These are phyloP conservation scores for Psettodes erumei DNA, from an alignment of 2,113 vertebrate species.

Conservation along the genomic window DNA sequence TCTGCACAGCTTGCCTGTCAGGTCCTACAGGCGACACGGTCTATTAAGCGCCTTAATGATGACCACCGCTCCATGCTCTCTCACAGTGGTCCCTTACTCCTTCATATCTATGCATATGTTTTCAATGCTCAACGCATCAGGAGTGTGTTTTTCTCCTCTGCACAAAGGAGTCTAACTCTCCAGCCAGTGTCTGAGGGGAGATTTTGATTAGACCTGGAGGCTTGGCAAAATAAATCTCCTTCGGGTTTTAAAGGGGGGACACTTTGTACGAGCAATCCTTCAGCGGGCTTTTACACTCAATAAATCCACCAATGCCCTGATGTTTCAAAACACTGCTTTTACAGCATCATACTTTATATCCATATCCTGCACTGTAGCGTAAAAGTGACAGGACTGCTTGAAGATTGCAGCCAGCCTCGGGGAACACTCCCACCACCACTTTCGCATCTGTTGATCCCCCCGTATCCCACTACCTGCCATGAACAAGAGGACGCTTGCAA, in stretches of 20 bases:
- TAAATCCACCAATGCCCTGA: slow-evolving; percentile 62
- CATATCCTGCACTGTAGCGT: slow-evolving; percentile 47
- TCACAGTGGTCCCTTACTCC: slow-evolving; percentile 38
- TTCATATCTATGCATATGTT: slow-evolving; percentile 22
- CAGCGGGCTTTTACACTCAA: slow-evolving; percentile 66
- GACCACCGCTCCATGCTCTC: slow-evolving; percentile 62
- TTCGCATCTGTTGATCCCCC: slow-evolving; percentile 67
- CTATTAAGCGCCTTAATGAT: slow-evolving; percentile 84
- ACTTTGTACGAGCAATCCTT: slow-evolving; percentile 63
- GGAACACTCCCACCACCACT: slow-evolving; percentile 58
- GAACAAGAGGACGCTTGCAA: slow-evolving; percentile 61
- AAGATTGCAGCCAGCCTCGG: slow-evolving; percentile 64
- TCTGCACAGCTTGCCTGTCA: slow-evolving; percentile 65
- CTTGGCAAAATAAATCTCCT: slow-evolving; percentile 64
- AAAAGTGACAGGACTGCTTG: slow-evolving; percentile 63
- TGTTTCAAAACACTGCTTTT: slow-evolving; percentile 72
- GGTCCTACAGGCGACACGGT: slow-evolving; percentile 72
- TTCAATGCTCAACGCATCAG: slow-evolving; percentile 10
- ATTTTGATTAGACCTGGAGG: slow-evolving; percentile 54
- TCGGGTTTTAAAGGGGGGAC: slow-evolving; percentile 64
- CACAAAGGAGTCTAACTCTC: slow-evolving; percentile 25
- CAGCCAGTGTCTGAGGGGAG: slow-evolving; percentile 30
- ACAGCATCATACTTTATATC: slow-evolving; percentile 60
- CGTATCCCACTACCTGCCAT: slow-evolving; percentile 55
- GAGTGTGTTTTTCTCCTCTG: slow-evolving; percentile 28